phyloP scores from a whole-genome alignment of 2,113 vertebrate species.

The Pandion haliaetus region DNA sequence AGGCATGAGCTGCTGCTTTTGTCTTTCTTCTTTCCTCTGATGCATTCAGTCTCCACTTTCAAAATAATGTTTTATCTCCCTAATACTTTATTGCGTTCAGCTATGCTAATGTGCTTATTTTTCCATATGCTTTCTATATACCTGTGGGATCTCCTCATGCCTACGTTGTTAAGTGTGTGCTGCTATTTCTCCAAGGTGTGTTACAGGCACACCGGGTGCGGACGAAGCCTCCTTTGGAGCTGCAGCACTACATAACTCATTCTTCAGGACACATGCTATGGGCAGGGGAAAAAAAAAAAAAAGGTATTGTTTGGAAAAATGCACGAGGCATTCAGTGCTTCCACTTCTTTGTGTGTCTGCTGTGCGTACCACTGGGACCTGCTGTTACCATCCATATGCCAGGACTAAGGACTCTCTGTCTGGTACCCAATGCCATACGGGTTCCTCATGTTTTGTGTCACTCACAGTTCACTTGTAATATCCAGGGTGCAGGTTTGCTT shows the following conservation, averaged over 20 bases:
- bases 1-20: not conserved
- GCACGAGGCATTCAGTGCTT: not conserved
- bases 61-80: not conserved
- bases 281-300: not conserved
- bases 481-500: not conserved
- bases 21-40: not conserved
- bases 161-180: not conserved
- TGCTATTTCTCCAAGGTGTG: not conserved
- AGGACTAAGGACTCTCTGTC: not conserved
- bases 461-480: not conserved
- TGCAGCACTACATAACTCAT: not conserved
- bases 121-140: not conserved
- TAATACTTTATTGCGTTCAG: not conserved
- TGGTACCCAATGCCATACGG: not conserved
- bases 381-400: not conserved
- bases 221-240: not conserved
- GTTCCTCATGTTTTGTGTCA: not conserved
- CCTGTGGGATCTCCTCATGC: not conserved
- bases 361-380: not conserved
- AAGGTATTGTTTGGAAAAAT: not conserved
- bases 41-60: not conserved
- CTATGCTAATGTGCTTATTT: not conserved
- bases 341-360: not conserved
- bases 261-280: not conserved
- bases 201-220: accelerated